Evolutionary conservation across 2,113 vertebrate species (phyloP), one percentile per base, ranked within the genome.

Genomic region (Cryptomyrus ogoouensis): DNA sequence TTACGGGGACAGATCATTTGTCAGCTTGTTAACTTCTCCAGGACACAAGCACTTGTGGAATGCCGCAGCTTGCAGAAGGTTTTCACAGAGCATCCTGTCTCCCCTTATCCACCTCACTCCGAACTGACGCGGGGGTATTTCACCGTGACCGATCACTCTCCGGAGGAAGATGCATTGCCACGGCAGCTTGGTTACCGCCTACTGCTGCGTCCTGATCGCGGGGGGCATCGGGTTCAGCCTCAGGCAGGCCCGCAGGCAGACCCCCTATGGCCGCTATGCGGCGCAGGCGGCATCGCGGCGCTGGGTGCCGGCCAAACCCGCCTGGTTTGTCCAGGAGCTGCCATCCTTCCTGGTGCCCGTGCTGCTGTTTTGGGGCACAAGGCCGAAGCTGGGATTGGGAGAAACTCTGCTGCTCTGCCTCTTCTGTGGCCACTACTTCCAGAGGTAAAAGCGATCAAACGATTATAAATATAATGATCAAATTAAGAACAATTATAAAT

Each of bases 301-400:
- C 7, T 3, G 91, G 92, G 87, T 97, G 66, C 92, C 97, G 0
- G 96, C 97, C 17, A 93, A 94, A 77, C 89, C 91, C 77, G 96
- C 95, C 70, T 98, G 97, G 97, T 96, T 97, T 92, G 89, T 97
- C 88, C 97, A 97, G 94, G 97, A 97, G 92, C 93, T 97, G 90
- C 97, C 97, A 9, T 95, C 97, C 4, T 96, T 97, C 90, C 91
- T 93, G 77, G 95, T 97, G 35, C 95, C 97, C 0, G 89, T 91
- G 46, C 91, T 95, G 35, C 91, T 97, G 83, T 9, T 91, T 95
- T 35, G 90, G 90, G 44, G 90, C 93, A 46, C 94, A 95, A 77
- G 88, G 89, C 74, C 92, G 90, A 50, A 91, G 94, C 2, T 85
- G 90, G 46, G 90, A 31, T 93, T 95, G 0, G 95, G 92, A 86